Evolutionary conservation across 2,888 invertebrate genomes (phyloP).

Genomic region (Lepidonotus clava): DNA sequence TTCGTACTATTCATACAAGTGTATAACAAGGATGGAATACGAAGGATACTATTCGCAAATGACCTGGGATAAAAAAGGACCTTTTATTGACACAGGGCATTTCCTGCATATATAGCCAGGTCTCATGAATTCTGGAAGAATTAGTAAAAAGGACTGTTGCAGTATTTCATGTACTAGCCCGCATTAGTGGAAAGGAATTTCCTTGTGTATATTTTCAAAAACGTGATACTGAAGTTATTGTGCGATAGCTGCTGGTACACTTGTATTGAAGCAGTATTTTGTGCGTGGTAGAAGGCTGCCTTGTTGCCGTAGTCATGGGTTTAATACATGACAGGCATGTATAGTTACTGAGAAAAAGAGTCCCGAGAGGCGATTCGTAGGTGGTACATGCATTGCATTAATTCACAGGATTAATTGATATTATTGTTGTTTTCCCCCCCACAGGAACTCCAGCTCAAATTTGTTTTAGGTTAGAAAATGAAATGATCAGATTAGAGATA

Average conservation of each 20-base stretch:
- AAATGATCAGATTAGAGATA: too few relatives aligned
- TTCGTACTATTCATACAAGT: not conserved
- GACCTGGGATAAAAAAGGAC: too few relatives aligned
- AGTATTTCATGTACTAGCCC: not conserved
- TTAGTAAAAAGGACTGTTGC: not conserved
- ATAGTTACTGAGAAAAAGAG: too few relatives aligned
- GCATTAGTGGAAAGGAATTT: not conserved
- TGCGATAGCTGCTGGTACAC: not conserved
- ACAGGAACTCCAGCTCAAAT: too few relatives aligned
- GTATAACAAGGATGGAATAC: too few relatives aligned
- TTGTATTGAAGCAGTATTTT: not conserved
- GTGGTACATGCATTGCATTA: too few relatives aligned
- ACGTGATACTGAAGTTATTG: not conserved
- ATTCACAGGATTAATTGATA: too few relatives aligned
- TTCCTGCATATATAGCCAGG: not conserved
- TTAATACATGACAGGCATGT: not conserved
- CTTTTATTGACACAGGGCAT: slow-evolving; percentile 1
- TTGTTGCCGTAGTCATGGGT: not conserved
- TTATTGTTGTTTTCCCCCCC: too few relatives aligned
- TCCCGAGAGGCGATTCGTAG: too few relatives aligned
- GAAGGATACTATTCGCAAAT: too few relatives aligned
- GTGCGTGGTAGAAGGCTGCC: slow-evolving; percentile 23
- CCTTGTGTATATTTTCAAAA: not conserved
- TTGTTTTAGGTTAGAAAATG: too few relatives aligned
- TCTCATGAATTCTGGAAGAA: not conserved